phyloP scores from a whole-genome alignment of 2,113 vertebrate genomes.

The Colaptes auratus region DNA sequence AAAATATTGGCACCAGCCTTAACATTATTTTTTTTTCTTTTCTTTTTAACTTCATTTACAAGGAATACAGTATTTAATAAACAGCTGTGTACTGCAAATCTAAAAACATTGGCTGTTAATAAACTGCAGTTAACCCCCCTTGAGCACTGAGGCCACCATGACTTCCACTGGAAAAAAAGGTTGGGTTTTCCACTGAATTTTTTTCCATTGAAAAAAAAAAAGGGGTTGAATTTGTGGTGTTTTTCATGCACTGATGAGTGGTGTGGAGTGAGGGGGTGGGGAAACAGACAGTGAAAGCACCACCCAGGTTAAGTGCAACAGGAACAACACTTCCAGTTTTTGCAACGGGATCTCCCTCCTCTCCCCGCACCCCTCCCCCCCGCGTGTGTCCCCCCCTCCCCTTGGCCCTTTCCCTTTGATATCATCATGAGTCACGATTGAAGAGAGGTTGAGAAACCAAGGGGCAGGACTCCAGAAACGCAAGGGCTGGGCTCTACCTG shows the following conservation, averaged over 20 bases:
- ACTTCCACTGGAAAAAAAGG: constrained; percentile 25
- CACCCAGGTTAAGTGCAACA: constrained; percentile 57
- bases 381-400: not conserved
- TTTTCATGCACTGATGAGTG: constrained; percentile 21
- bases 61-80: constrained; percentile 77
- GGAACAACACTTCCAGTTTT: constrained; percentile 73
- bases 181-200: too few species aligned
- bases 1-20: constrained; percentile 86
- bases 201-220: too few species aligned
- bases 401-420: not conserved
- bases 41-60: constrained; percentile 77
- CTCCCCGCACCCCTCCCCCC: not conserved
- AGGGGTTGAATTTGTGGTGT: constrained; percentile 5
- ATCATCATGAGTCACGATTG: not conserved
- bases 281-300: constrained; percentile 47
- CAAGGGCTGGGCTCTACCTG: not conserved
- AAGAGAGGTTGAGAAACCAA: not conserved
- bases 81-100: constrained; percentile 75
- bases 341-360: not conserved
- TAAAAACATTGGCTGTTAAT: constrained; percentile 74
- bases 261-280: not conserved
- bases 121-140: constrained; percentile 74
- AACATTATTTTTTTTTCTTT: constrained; percentile 54
- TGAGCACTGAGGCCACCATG: constrained; percentile 68
- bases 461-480: not conserved